phyloP scores from a whole-genome alignment of 2,113 vertebrate genomes.

The Alaudala cheleensis region DNA sequence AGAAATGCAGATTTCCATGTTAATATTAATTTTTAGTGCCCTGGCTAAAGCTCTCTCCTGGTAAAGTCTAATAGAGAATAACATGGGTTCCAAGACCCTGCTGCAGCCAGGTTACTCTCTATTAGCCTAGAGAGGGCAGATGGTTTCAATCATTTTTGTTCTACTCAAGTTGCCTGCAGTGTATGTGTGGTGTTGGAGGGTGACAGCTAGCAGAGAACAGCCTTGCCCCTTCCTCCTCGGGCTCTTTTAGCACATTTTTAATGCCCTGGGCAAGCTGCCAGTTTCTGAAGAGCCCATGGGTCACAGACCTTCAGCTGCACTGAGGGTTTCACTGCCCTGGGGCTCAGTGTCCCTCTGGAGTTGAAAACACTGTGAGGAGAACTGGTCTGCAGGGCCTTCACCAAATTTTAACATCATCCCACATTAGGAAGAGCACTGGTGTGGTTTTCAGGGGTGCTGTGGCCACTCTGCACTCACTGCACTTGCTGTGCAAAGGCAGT shows the following conservation, averaged over 20 bases:
- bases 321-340: not conserved
- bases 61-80: not conserved
- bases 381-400: not conserved
- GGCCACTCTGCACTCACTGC: not conserved
- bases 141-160: not conserved
- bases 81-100: not conserved
- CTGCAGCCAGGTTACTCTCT: not conserved
- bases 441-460: not conserved
- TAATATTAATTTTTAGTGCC: not conserved
- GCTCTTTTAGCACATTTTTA: not conserved
- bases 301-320: not conserved
- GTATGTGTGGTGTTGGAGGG: not conserved
- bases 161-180: not conserved
- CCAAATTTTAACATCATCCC: not conserved
- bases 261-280: not conserved
- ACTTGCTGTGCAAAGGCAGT: not conserved
- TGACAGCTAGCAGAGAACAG: not conserved
- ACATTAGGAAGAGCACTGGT: not conserved
- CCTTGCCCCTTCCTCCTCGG: not conserved
- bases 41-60: not conserved
- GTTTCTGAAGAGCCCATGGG: not conserved
- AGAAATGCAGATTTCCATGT: not conserved
- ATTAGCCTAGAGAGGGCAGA: not conserved
- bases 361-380: fast-evolving
- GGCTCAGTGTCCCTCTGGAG: not conserved